Percentiles rank a stretch among this genome's conserved stretches.
Evolutionary conservation across 2,888 invertebrate genomes (phyloP).

Genomic region (Oasisia sp.): DNA sequence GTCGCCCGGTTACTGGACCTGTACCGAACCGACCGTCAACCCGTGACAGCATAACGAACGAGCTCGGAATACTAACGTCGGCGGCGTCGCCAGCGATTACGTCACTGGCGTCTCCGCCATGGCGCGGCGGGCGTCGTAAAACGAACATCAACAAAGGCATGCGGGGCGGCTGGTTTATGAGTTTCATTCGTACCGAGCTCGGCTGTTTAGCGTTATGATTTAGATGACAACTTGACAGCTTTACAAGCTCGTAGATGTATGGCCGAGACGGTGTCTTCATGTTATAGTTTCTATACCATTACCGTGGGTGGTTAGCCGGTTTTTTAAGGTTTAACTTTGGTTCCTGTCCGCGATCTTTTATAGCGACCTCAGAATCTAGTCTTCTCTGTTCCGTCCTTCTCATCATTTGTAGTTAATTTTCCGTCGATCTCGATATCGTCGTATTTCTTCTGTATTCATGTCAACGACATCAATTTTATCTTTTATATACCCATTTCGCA

Average conservation of each 20-base stretch:
- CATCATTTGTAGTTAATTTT: not conserved
- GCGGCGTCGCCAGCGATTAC: not conserved
- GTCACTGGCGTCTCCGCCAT: not conserved
- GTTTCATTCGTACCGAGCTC: not conserved
- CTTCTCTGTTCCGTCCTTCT: not conserved
- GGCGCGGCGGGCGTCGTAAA: not conserved
- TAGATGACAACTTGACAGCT: not conserved
- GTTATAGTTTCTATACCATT: not conserved
- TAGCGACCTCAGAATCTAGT: not conserved
- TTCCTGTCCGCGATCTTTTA: not conserved
- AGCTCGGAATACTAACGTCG: not conserved
- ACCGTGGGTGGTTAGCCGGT: not conserved
- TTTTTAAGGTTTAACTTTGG: not conserved
- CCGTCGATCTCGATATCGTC: no score
- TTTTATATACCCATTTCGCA: no score
- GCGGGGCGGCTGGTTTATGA: not conserved
- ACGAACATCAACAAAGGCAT: conserved; percentile 11
- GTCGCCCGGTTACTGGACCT: not conserved
- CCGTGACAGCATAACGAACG: not conserved
- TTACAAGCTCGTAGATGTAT: not conserved
- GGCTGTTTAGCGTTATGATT: not conserved
- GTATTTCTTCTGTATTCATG: no score
- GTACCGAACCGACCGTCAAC: not conserved
- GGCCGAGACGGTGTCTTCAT: not conserved
- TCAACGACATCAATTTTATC: no score